Evolutionary conservation across 2,888 invertebrate species (phyloP).

Genomic region (Sipha maydis): DNA sequence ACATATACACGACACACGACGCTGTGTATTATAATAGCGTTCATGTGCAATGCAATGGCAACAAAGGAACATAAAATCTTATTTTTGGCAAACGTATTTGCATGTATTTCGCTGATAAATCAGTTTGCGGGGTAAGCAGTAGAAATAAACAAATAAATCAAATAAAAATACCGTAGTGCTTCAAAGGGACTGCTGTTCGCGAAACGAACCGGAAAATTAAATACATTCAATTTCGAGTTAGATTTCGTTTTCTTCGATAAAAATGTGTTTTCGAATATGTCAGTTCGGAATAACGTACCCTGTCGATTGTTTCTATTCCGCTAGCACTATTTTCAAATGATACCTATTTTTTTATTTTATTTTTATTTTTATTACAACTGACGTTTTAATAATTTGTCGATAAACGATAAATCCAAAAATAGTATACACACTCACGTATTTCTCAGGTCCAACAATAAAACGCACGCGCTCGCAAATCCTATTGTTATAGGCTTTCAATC

Average conservation of each 20-base stretch:
- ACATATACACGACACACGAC: no score
- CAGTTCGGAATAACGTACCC: background rate
- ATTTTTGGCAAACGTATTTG: background rate
- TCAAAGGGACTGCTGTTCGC: background rate
- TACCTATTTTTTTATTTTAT: background rate
- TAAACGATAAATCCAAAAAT: background rate
- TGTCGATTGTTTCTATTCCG: constrained; percentile 19
- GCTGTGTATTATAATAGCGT: no score
- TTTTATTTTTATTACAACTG: background rate
- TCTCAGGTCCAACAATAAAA: no score
- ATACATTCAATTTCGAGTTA: constrained; percentile 29
- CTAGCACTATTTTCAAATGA: background rate
- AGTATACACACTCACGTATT: no score
- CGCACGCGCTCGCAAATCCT: no score
- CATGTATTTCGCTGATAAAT: background rate
- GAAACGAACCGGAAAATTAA: constrained; percentile 37
- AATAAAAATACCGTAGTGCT: background rate
- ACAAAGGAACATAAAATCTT: background rate
- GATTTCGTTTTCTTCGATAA: constrained; percentile 23
- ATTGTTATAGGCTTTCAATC: no score
- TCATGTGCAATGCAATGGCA: background rate
- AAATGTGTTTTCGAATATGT: constrained; percentile 27
- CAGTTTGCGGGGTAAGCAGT: background rate
- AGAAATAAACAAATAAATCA: no score
- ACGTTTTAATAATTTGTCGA: background rate